These are phyloP conservation scores for Amazonetta brasiliensis DNA, from an alignment of 2,797 vertebrate species.

Conservation along the genomic window DNA sequence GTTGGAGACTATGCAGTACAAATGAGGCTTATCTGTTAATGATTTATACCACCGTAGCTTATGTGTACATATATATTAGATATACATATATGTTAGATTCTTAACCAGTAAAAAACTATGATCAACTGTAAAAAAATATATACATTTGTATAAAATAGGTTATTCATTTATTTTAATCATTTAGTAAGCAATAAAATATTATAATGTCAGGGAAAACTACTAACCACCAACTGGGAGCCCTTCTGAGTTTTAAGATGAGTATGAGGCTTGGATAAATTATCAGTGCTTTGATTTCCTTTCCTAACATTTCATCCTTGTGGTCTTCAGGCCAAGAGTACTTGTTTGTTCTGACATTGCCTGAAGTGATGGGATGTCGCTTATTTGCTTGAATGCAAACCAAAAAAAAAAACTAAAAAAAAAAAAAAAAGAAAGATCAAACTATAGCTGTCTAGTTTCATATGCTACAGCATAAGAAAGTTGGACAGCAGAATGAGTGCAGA, in stretches of 20 bases:
- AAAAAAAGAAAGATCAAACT: neutral
- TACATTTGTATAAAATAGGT: neutral
- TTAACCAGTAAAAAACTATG: neutral
- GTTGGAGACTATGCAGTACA: neutral
- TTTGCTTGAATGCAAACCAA: slow-evolving; percentile 6
- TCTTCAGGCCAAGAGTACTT: neutral
- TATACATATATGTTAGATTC: neutral
- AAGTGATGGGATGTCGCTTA: neutral
- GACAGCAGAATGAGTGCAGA: neutral
- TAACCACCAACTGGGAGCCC: neutral
- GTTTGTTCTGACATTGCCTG: neutral
- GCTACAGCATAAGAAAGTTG: neutral
- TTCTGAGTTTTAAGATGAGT: neutral
- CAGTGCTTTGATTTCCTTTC: neutral
- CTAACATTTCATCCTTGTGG: neutral
- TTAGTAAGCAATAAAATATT: neutral
- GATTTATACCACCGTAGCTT: neutral
- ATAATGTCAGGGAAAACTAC: neutral
- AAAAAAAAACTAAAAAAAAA: neutral
- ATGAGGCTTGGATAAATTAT: neutral
- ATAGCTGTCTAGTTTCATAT: neutral
- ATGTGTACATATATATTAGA: neutral
- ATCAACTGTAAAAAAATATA: neutral
- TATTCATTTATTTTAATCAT: neutral
- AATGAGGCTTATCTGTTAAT: neutral